These are phyloP conservation scores for Pangasius krempfi DNA, from an alignment of 2,797 vertebrate species.

Conservation along the genomic window DNA sequence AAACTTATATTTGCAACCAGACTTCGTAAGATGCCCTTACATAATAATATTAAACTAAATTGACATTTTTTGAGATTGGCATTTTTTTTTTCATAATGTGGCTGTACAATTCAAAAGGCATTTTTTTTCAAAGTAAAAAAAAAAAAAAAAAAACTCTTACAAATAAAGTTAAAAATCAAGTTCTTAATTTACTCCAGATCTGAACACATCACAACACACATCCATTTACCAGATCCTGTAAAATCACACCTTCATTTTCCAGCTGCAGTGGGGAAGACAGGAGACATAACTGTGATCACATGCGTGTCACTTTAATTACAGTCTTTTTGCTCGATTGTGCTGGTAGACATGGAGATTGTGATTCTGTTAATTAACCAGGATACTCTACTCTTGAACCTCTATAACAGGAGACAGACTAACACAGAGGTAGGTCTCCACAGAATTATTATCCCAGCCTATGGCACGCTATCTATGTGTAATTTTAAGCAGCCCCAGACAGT, in stretches of 20 bases:
- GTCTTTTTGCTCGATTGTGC: constrained; percentile 50
- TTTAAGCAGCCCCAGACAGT: constrained; percentile 56
- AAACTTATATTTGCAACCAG: neutral
- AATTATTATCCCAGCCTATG: constrained; percentile 57
- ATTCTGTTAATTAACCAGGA: constrained; percentile 73
- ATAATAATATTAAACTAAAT: neutral
- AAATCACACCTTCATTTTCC: constrained; percentile 5
- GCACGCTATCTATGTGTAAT: constrained; percentile 68
- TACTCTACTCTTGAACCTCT: constrained; percentile 61
- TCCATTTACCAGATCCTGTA: neutral
- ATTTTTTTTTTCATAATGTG: neutral
- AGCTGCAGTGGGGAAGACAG: neutral
- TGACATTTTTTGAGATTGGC: neutral
- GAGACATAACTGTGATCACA: constrained; percentile 65
- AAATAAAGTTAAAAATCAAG: neutral
- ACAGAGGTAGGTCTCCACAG: constrained; percentile 57
- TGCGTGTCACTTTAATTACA: constrained; percentile 76
- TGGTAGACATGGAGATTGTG: constrained; percentile 47
- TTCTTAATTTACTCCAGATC: neutral
- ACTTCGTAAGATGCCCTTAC: neutral
- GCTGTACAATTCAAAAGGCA: neutral
- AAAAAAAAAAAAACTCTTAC: neutral
- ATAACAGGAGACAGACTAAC: constrained; percentile 53
- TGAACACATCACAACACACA: neutral
- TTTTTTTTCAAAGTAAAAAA: neutral